A percentile compares a stretch with the other conserved stretches of the same genome.
phyloP scores from a whole-genome alignment of 2,797 vertebrate genomes.

The Phataginus tricuspis region DNA sequence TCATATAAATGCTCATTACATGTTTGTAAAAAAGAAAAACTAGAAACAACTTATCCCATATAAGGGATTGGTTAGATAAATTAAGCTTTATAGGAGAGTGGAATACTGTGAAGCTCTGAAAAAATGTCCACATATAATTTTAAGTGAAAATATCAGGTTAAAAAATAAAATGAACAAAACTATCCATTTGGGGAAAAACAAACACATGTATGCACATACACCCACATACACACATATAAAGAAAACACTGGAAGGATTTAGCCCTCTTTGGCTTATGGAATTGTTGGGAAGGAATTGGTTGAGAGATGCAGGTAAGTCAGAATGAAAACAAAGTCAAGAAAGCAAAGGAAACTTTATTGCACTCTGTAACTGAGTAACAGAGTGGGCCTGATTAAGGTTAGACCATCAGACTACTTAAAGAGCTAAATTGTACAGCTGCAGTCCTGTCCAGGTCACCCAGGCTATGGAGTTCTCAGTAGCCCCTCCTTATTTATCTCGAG shows the following conservation, averaged over 20 bases:
- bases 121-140: conserved; percentile 8
- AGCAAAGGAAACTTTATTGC: too few relatives aligned
- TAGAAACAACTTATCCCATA: not conserved
- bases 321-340: too few relatives aligned
- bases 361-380: too few relatives aligned
- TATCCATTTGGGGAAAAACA: conserved; percentile 23
- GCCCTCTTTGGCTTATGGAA: not conserved
- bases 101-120: conserved; percentile 11
- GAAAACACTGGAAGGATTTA: not conserved
- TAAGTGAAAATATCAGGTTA: conserved; percentile 3
- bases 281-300: too few relatives aligned
- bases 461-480: too few relatives aligned
- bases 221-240: not conserved
- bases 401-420: too few relatives aligned
- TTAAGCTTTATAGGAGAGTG: not conserved
- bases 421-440: too few relatives aligned
- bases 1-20: not conserved
- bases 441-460: too few relatives aligned
- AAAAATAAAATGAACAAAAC: not conserved
- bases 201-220: not conserved
- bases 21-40: conserved; percentile 44
- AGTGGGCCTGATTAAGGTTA: too few relatives aligned
- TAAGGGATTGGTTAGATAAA: conserved; percentile 14
- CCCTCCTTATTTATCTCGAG: too few relatives aligned
- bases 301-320: too few relatives aligned